These are phyloP conservation scores for Stegastes partitus DNA, from an alignment of 2,113 vertebrate genomes.

Conservation along the genomic window DNA sequence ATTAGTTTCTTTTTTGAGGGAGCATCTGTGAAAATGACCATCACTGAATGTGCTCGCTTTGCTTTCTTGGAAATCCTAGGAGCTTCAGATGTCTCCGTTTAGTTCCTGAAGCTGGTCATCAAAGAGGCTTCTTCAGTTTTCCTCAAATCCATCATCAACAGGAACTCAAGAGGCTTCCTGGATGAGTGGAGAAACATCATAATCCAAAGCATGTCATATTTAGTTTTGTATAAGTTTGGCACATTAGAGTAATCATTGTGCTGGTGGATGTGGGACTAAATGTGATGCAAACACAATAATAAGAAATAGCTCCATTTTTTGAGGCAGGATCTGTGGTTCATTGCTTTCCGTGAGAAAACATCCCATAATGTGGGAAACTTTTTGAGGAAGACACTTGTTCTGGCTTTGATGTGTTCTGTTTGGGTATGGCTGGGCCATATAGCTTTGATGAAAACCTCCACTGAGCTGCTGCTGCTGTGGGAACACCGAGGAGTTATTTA, in stretches of 20 bases:
- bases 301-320: neutral
- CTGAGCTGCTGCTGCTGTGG: slow-evolving; percentile 4
- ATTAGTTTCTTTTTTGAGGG: too few species aligned
- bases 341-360: slow-evolving; percentile 43
- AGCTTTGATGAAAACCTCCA: slow-evolving; percentile 58
- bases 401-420: slow-evolving; percentile 49
- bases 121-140: too few species aligned
- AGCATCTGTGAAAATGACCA: too few species aligned
- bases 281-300: slow-evolving; percentile 1
- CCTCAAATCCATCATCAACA: too few species aligned
- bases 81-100: too few species aligned
- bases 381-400: slow-evolving; percentile 34
- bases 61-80: too few species aligned
- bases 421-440: slow-evolving; percentile 28
- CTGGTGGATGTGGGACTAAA: neutral
- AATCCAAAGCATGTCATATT: too few species aligned
- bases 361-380: slow-evolving; percentile 38
- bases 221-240: neutral
- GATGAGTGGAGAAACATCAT: too few species aligned
- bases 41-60: too few species aligned
- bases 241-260: neutral
- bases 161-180: too few species aligned
- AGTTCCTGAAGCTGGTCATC: too few species aligned
- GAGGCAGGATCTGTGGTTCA: slow-evolving; percentile 21
- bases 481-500: slow-evolving; percentile 51